Percentiles rank a stretch among this genome's conserved stretches.
Conservation (phyloP, 2,888 invertebrate species). For the Hedya salicella region DNA sequence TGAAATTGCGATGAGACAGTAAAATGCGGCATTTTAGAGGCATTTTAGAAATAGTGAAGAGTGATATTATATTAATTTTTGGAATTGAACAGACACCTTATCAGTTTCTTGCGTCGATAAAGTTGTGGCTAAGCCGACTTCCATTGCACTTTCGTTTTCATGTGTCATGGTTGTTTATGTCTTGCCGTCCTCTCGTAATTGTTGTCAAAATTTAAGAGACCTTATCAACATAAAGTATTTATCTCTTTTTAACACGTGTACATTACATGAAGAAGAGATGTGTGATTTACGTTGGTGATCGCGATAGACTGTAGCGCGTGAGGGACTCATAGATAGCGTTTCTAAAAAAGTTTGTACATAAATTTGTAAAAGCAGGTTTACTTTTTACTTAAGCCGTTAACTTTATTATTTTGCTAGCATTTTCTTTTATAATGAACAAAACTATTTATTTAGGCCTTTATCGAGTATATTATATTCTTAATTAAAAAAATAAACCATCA, state of each 20-base stretch:
- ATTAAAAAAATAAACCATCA: too few relatives aligned
- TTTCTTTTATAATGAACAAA: too few relatives aligned
- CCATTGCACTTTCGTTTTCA: background rate
- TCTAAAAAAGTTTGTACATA: too few relatives aligned
- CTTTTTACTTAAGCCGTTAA: too few relatives aligned
- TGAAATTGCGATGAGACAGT: too few relatives aligned
- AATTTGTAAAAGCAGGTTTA: too few relatives aligned
- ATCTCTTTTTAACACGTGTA: background rate
- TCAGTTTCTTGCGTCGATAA: background rate
- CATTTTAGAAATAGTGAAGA: background rate
- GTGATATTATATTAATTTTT: background rate
- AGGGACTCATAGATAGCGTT: too few relatives aligned
- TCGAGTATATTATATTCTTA: too few relatives aligned
- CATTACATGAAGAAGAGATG: background rate
- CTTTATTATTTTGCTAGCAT: too few relatives aligned
- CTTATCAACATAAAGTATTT: background rate
- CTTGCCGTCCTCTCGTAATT: constrained; percentile 36
- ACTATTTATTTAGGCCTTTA: too few relatives aligned
- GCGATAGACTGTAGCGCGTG: background rate
- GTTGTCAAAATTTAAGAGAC: constrained; percentile 4
- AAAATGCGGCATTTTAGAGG: background rate
- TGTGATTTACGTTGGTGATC: background rate
- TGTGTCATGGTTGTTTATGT: constrained; percentile 35
- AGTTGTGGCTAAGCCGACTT: constrained; percentile 23
- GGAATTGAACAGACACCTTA: background rate